Evolutionary conservation across 1,140 invertebrate genomes (phyloP).

Genomic region (Cydia splendana): DNA sequence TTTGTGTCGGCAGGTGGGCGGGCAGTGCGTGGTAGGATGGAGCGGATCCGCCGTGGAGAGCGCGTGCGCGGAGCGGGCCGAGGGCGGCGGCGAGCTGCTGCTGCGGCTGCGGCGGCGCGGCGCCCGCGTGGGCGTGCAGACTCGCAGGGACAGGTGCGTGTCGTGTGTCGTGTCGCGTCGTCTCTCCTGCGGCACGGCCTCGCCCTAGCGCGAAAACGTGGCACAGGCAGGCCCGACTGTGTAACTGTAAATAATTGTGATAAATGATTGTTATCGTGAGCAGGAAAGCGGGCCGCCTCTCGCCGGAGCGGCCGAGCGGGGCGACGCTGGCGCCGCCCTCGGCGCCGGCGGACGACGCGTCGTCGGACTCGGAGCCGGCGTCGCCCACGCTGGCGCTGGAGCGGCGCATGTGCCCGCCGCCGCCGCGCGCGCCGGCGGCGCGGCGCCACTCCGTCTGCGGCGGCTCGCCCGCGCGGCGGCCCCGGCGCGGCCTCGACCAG

Average conservation of each 20-base stretch:
- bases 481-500: slow-evolving; percentile 84
- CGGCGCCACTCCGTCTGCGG: slow-evolving; percentile 94
- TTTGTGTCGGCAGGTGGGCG: slow-evolving; percentile 44
- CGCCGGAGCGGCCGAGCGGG: slow-evolving; percentile 41
- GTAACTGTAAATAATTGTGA: not conserved
- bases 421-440: slow-evolving; percentile 86
- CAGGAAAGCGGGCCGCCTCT: slow-evolving; percentile 1
- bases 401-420: slow-evolving; percentile 84
- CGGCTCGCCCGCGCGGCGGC: slow-evolving; percentile 85
- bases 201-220: no score
- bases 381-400: not conserved
- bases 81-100: slow-evolving; percentile 40
- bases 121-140: slow-evolving; percentile 35
- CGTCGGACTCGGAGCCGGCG: not conserved
- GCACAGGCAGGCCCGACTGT: no score
- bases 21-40: slow-evolving; percentile 53
- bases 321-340: slow-evolving; percentile 59
- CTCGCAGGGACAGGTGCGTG: slow-evolving; percentile 17
- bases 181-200: no score
- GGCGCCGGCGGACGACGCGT: not conserved
- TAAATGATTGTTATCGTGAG: not conserved
- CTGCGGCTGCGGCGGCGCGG: slow-evolving; percentile 50
- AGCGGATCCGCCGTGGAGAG: slow-evolving; percentile 47
- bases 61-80: slow-evolving; percentile 27
- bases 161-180: no score